phyloP scores from a whole-genome alignment of 1,140 invertebrate genomes.

The Drosophila micromelanica region DNA sequence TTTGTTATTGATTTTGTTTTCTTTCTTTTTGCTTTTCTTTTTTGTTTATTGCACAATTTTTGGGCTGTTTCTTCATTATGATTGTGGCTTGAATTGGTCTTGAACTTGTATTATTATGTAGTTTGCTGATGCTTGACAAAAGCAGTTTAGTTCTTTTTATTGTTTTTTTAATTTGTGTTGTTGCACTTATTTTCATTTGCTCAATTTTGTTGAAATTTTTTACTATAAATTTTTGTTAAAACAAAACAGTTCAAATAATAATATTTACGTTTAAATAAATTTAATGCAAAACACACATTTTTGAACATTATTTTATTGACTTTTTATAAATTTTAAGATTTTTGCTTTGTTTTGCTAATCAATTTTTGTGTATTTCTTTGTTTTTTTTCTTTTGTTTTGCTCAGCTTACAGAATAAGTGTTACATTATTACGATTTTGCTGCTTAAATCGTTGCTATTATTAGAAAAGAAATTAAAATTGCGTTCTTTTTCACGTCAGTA shows the following conservation, averaged over 20 bases:
- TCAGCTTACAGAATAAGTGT: constrained; percentile 65
- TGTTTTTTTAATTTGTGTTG: constrained; percentile 28
- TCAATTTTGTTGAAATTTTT: constrained; percentile 54
- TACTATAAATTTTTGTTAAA: constrained; percentile 50
- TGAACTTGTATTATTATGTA: constrained; percentile 4
- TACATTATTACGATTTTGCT: constrained; percentile 64
- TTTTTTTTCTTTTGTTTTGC: constrained; percentile 59
- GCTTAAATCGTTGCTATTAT: constrained; percentile 62
- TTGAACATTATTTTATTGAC: constrained; percentile 82
- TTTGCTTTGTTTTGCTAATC: constrained; percentile 73
- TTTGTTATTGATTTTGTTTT: constrained; percentile 33
- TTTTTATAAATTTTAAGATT: constrained; percentile 74
- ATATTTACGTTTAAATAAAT: constrained; percentile 74
- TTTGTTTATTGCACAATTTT: constrained; percentile 12
- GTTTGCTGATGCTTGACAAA: constrained; percentile 16
- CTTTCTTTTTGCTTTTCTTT: constrained; percentile 2
- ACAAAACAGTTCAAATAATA: constrained; percentile 77
- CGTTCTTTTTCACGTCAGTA: constrained; percentile 55
- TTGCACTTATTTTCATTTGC: constrained; percentile 50
- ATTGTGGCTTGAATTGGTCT: constrained; percentile 24
- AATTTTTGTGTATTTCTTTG: constrained; percentile 67
- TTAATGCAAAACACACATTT: constrained; percentile 80
- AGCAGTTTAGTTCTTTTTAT: constrained; percentile 11
- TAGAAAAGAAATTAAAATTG: constrained; percentile 57
- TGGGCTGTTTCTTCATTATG: constrained; percentile 24